Percentiles rank a stretch among this genome's conserved stretches.
These are phyloP conservation scores for Yasuhikotakia modesta DNA, from an alignment of 2,797 vertebrate genomes.

Conservation along the genomic window DNA sequence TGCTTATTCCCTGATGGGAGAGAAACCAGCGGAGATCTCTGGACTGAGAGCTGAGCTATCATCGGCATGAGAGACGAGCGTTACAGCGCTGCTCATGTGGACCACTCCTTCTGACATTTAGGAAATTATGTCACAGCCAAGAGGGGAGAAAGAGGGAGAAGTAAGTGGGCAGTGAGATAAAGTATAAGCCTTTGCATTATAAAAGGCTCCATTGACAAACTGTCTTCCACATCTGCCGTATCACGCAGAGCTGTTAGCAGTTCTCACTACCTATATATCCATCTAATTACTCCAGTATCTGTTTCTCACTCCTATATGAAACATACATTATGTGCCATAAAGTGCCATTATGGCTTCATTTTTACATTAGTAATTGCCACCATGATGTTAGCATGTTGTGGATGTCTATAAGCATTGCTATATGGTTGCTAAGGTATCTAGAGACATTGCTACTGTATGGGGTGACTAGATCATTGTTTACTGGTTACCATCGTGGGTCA, in stretches of 20 bases:
- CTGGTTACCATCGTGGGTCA: too few species aligned
- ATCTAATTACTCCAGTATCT: slow-evolving; percentile 70
- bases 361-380: neutral
- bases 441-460: too few species aligned
- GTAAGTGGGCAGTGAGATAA: slow-evolving; percentile 81
- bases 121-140: slow-evolving; percentile 86
- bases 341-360: slow-evolving; percentile 4
- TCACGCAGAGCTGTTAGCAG: slow-evolving; percentile 54
- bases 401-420: too few species aligned
- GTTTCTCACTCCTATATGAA: slow-evolving; percentile 8
- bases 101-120: slow-evolving; percentile 90
- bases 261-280: slow-evolving; percentile 70
- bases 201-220: slow-evolving; percentile 83
- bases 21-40: slow-evolving; percentile 49
- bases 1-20: slow-evolving; percentile 82
- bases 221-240: slow-evolving; percentile 74
- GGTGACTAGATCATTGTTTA: too few species aligned
- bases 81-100: slow-evolving; percentile 55
- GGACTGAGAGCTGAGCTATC: slow-evolving; percentile 65
- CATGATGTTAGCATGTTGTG: too few species aligned
- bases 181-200: slow-evolving; percentile 90
- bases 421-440: too few species aligned
- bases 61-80: slow-evolving; percentile 61
- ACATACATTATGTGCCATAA: neutral
- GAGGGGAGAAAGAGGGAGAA: slow-evolving; percentile 47